Evolutionary conservation across 2,888 invertebrate species (phyloP).

Genomic region (Cheilosia urbana): DNA sequence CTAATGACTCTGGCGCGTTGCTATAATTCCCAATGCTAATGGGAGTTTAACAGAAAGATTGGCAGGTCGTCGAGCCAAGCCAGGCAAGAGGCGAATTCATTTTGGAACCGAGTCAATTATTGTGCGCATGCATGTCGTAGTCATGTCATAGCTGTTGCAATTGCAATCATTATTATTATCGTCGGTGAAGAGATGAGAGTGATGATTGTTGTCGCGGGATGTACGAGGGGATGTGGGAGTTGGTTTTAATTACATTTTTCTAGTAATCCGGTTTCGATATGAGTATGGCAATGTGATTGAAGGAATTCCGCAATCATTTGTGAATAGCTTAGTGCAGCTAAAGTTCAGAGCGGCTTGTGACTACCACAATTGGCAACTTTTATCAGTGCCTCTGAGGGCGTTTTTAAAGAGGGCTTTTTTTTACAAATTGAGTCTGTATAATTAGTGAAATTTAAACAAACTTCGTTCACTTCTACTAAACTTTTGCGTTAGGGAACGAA

Average conservation of each 20-base stretch:
- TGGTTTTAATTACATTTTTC: neutral
- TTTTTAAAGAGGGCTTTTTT: too few species aligned
- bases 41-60: slow-evolving; percentile 38
- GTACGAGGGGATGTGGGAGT: neutral
- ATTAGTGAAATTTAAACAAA: too few species aligned
- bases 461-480: too few species aligned
- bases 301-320: neutral
- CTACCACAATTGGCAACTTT: too few species aligned
- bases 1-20: slow-evolving; percentile 43
- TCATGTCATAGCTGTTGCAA: neutral
- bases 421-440: too few species aligned
- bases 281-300: neutral
- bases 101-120: slow-evolving; percentile 23
- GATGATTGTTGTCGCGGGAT: too few species aligned
- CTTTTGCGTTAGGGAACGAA: too few species aligned
- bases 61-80: slow-evolving; percentile 23
- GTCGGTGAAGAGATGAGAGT: neutral
- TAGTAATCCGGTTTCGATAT: neutral
- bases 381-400: too few species aligned
- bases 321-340: neutral
- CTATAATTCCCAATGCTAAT: slow-evolving; percentile 37
- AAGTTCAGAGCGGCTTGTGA: too few species aligned
- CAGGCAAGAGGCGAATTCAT: slow-evolving; percentile 4
- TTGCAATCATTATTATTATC: slow-evolving; percentile 11
- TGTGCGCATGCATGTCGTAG: neutral